Evolutionary conservation across 2,888 invertebrate genomes (phyloP).

Genomic region (Melikaiella ostensackeni): DNA sequence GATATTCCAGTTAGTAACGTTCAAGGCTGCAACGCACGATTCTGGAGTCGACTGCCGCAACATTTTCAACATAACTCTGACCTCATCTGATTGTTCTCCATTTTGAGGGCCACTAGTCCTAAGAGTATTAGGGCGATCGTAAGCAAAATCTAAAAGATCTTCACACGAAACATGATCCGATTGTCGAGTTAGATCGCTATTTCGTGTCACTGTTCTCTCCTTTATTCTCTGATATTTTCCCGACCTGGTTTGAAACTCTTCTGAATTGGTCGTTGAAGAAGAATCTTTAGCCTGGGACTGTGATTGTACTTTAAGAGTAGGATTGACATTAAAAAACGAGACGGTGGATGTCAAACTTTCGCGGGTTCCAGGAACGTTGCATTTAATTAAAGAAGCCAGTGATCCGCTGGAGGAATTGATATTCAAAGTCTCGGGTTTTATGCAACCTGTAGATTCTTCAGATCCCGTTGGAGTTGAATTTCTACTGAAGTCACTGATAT

Average conservation of each 20-base stretch:
- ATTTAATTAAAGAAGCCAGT: constrained; percentile 39
- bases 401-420: constrained; percentile 39
- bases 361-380: background rate
- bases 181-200: constrained; percentile 68
- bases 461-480: constrained; percentile 57
- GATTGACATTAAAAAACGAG: constrained; percentile 17
- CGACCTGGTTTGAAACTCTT: constrained; percentile 1
- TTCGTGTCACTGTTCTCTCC: constrained; percentile 49
- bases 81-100: constrained; percentile 89
- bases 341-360: constrained; percentile 14
- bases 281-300: constrained; percentile 3
- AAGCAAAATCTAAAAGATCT: constrained; percentile 92
- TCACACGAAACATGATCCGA: constrained; percentile 94
- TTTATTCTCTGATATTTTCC: constrained; percentile 41
- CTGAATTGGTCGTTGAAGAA: background rate
- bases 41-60: constrained; percentile 82
- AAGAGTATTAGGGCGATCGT: constrained; percentile 84
- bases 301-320: constrained; percentile 12
- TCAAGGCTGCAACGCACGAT: constrained; percentile 88
- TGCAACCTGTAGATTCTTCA: constrained; percentile 46
- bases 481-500: constrained; percentile 53
- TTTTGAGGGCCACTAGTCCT: constrained; percentile 88
- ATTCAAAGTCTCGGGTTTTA: constrained; percentile 33
- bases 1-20: constrained; percentile 93
- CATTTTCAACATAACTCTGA: constrained; percentile 93